Base-by-base conservation (phyloP, 2,113 vertebrate species). In the Chlamydotis undulata region DNA sequence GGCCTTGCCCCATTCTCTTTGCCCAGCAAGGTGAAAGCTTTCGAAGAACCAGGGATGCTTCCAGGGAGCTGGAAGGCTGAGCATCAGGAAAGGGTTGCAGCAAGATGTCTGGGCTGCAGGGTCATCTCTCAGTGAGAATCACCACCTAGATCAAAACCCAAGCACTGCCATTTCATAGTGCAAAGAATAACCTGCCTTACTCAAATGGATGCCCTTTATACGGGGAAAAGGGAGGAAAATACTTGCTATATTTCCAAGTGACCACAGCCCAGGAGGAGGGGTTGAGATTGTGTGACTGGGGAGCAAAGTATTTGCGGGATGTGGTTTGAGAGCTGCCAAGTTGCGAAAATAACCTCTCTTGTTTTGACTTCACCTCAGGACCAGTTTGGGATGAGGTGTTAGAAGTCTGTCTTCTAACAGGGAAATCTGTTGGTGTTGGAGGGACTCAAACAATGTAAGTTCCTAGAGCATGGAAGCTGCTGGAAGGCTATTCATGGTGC, bases 401-500 rank as follows among this genome's bases (percentile, higher is more conserved):
- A 7, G 53, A 94, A 64, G 49, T 68, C 80, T 84, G 23, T 78
- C 89, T 81, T 84, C 69, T 75, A 87, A 68, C 15, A 91, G 77
- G 77, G 79, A 91, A 95, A 82, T 57, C 35, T 65, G 57, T 50
- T 87, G 22, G 15, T 56, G 26, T 57, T 79, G 76, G 69, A 91
- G 57, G 13, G n/a, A 26, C 50, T 89, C 35, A 29, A 87, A 96
- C 93, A 91, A 71, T 87, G 14, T 84, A 76, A 95, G 53, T 96
- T 96, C 94, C 93, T 78, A 84, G 77, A 79, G 45, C 52, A 2
- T 61, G 65, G 95, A 96, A 97, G 69, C 96, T 95, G 69, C 95
- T 96, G 87, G 95, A 97, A 96, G 49, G 91, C 89, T 96, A 96
- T 96, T 96, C 87, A 93, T 68, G 57, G 23, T 90, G 94, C 83